Base-by-base conservation (phyloP, 2,888 invertebrate species). In the Thymelicus acteon region DNA sequence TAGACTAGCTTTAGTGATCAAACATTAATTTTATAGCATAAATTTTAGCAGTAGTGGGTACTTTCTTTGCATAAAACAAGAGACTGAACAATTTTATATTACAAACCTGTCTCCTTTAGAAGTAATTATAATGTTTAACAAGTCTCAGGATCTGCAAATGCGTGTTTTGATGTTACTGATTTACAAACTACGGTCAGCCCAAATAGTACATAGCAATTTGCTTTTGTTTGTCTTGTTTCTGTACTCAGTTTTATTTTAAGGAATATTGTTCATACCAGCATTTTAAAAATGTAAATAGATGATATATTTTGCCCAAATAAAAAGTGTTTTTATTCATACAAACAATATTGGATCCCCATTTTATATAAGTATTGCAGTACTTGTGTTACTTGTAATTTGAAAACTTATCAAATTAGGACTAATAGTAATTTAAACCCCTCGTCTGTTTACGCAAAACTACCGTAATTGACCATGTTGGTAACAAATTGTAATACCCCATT, bases 301-400 rank as follows among this genome's bases (percentile, higher is more conserved):
- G 84, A 91, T 92, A 92, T 93, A 93, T 93, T 93, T 93, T 93
- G 91, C 91, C 92, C 91, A 90, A 91, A 89, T 89, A 77, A 76
- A 60, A 75, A 73, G 75, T 74, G 71, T 76, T 77, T 74, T 75
- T 68, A 69, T 72, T 47, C 44, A 19, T 58, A 13, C 7, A 7
- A 52, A 12, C 44, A 44, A 4, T 44, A 10, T 44, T 31, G 31
- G 5, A 44, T 44, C 2, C 52, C 52, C 40, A 39, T 40, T 19
- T 15, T 64, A 19, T 48, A 4, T 40, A 13, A 7, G 13, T 49
- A 60, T 58, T 58, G 2, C 39, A 13, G 31, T 31, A 19, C 19
- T 1, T 19, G 19, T 19, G 19, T 19, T 19, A 19, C 0, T 19
- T 19, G 19, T 19, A 3, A 31, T 31, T 31, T 31, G 31, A 31